These are phyloP conservation scores for Polyploca ridens DNA, from an alignment of 2,888 invertebrate species.

Conservation along the genomic window DNA sequence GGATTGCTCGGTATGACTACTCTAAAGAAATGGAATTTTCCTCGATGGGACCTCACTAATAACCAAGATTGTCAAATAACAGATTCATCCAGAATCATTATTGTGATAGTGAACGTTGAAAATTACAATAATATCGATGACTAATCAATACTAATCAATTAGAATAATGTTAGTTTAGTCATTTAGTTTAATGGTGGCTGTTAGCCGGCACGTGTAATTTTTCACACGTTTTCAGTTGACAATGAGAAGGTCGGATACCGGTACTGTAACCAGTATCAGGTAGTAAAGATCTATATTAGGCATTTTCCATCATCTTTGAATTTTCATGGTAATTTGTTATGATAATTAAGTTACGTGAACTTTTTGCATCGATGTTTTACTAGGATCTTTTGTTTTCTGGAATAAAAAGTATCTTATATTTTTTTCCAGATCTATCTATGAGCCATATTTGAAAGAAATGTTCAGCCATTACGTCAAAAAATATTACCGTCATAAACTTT, in stretches of 20 bases:
- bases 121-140: neutral
- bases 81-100: neutral
- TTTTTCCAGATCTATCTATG: too few relatives aligned
- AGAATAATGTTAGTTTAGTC: neutral
- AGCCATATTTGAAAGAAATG: too few relatives aligned
- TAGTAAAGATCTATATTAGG: neutral
- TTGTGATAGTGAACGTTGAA: neutral
- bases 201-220: neutral
- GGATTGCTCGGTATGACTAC: too few relatives aligned
- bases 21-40: too few relatives aligned
- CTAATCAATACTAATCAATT: neutral
- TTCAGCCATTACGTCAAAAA: too few relatives aligned
- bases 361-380: too few relatives aligned
- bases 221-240: neutral
- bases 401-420: too few relatives aligned
- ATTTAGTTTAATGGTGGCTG: neutral
- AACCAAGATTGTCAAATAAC: too few relatives aligned
- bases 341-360: too few relatives aligned
- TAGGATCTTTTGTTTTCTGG: too few relatives aligned
- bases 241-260: neutral
- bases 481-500: too few relatives aligned
- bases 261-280: slow-evolving; percentile 3
- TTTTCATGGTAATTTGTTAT: neutral
- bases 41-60: too few relatives aligned
- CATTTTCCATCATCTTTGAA: neutral